Percentiles rank a stretch among this genome's conserved stretches.
Conservation (phyloP, 2,888 invertebrate species). For the Cheilosia grossa region DNA sequence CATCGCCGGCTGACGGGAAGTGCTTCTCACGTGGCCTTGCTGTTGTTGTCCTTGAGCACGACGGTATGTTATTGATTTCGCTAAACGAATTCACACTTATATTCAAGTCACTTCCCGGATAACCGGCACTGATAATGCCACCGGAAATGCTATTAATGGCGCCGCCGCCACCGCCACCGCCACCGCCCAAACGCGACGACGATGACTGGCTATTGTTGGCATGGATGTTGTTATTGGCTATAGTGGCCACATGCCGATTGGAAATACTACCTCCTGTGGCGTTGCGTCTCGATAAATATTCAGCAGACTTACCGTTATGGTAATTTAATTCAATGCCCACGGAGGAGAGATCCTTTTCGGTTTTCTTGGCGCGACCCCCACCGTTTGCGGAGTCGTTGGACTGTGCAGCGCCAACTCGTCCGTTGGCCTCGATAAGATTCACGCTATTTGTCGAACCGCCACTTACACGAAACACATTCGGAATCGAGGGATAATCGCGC, state of each 20-base stretch:
- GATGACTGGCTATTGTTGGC: conserved; percentile 76
- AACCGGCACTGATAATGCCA: conserved; percentile 76
- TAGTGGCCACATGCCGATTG: conserved; percentile 72
- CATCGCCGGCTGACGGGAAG: conserved; percentile 8
- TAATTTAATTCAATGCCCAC: conserved; percentile 78
- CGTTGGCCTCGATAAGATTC: conserved; percentile 76
- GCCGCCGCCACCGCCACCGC: not conserved
- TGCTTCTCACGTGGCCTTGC: conserved; percentile 32
- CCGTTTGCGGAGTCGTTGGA: conserved; percentile 14
- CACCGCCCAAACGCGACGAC: conserved; percentile 78
- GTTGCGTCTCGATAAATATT: conserved; percentile 68
- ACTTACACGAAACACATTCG: conserved; percentile 81
- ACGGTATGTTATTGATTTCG: conserved; percentile 77
- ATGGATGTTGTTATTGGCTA: conserved; percentile 68
- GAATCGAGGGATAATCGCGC: conserved; percentile 81
- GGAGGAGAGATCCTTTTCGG: conserved; percentile 67
- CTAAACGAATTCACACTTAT: conserved; percentile 76
- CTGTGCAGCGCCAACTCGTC: conserved; percentile 37
- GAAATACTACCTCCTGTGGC: conserved; percentile 52
- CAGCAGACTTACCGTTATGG: conserved; percentile 70
- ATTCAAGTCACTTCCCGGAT: conserved; percentile 78
- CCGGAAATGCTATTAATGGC: conserved; percentile 81
- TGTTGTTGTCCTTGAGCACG: conserved; percentile 50
- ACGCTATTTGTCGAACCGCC: conserved; percentile 79
- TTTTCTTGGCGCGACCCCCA: conserved; percentile 57